Evolutionary conservation across 2,797 vertebrate genomes (phyloP).

Genomic region (Toxotes lorentzi): DNA sequence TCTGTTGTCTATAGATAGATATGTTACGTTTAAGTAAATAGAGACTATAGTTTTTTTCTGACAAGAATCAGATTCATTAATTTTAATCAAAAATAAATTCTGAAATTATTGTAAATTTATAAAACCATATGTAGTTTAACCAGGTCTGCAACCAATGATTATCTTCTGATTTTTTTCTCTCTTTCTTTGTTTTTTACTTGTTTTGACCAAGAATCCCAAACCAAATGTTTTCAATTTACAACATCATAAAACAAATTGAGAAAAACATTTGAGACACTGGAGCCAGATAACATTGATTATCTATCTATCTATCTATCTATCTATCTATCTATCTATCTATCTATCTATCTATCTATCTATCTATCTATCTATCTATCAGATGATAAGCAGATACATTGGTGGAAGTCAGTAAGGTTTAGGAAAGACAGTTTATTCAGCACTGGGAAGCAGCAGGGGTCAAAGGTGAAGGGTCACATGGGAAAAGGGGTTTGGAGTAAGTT

Average conservation of each 20-base stretch:
- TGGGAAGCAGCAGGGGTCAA: slow-evolving; percentile 62
- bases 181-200: not conserved
- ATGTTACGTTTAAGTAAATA: too few relatives aligned
- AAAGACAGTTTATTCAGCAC: slow-evolving; percentile 89
- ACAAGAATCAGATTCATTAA: too few relatives aligned
- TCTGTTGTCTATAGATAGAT: too few relatives aligned
- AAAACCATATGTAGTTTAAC: too few relatives aligned
- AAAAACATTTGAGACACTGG: not conserved
- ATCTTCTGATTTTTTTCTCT: too few relatives aligned
- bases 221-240: too few relatives aligned
- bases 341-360: too few relatives aligned
- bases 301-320: too few relatives aligned
- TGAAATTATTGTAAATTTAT: not conserved
- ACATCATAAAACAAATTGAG: too few relatives aligned
- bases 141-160: not conserved
- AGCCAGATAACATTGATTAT: not conserved
- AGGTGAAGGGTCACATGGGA: slow-evolving; percentile 65
- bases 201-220: not conserved
- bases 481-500: slow-evolving; percentile 27
- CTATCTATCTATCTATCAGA: not conserved
- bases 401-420: slow-evolving; percentile 81
- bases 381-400: slow-evolving; percentile 59
- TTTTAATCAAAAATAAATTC: not conserved
- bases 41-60: too few relatives aligned
- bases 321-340: too few relatives aligned